Evolutionary conservation across 2,113 vertebrate species (phyloP).

Genomic region (Prietella phreatophila): DNA sequence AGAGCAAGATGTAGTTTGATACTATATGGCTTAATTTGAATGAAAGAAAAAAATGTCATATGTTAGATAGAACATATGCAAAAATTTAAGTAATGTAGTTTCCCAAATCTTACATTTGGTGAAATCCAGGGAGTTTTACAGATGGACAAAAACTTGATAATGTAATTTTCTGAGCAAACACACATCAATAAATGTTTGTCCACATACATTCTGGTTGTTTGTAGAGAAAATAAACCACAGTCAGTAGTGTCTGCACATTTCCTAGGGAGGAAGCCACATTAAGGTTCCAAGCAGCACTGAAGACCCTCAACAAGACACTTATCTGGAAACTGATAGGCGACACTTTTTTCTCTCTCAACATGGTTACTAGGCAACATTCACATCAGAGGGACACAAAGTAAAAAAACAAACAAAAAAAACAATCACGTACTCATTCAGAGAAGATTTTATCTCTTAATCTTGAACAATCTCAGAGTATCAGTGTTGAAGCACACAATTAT

Average conservation of each 20-base stretch:
- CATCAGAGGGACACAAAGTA: background rate
- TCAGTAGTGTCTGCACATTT: background rate
- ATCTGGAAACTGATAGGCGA: background rate
- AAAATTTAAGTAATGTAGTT: background rate
- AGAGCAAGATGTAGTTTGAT: background rate
- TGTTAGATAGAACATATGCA: background rate
- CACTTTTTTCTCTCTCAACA: background rate
- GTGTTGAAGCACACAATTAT: background rate
- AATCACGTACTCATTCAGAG: background rate
- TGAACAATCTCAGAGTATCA: background rate
- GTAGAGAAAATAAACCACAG: background rate
- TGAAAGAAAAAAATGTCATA: background rate
- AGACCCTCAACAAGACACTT: background rate
- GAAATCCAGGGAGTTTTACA: background rate
- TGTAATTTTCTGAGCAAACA: background rate
- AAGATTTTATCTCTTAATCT: background rate
- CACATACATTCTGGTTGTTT: background rate
- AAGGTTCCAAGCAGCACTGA: background rate
- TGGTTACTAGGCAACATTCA: background rate
- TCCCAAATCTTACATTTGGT: background rate
- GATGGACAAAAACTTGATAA: background rate
- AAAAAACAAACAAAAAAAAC: background rate
- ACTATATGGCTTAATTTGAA: background rate
- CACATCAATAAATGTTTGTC: background rate
- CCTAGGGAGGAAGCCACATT: background rate